Evolutionary conservation across 2,113 vertebrate species (phyloP).

Genomic region (Gulo gulo): DNA sequence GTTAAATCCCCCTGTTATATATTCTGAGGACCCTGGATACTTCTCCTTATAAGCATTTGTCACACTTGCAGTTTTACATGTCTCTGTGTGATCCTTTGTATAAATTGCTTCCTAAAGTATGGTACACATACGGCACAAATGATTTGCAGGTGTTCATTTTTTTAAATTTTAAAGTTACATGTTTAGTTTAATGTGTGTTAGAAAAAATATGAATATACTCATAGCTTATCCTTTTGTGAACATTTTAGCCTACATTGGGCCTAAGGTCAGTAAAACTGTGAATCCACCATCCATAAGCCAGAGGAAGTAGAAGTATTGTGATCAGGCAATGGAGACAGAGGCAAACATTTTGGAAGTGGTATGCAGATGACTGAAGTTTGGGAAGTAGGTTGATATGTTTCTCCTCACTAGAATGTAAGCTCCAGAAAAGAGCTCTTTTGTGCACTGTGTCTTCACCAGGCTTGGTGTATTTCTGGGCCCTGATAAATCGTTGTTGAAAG

Average conservation of each 20-base stretch:
- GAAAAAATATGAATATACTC: background rate
- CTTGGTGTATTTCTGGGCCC: background rate
- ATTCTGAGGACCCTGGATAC: background rate
- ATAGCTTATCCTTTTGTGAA: background rate
- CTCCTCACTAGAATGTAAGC: background rate
- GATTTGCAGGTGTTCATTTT: background rate
- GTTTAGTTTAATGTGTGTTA: slow-evolving; percentile 25
- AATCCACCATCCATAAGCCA: background rate
- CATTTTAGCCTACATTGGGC: background rate
- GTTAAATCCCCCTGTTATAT: background rate
- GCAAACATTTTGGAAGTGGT: background rate
- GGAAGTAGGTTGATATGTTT: background rate
- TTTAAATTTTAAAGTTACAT: background rate
- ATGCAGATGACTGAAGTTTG: background rate
- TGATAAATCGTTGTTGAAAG: slow-evolving; percentile 13
- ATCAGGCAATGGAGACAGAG: background rate
- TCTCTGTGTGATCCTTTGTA: background rate
- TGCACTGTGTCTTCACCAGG: background rate
- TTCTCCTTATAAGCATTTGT: background rate
- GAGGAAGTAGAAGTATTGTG: background rate
- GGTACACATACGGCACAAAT: background rate
- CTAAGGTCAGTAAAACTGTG: background rate
- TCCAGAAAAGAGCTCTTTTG: background rate
- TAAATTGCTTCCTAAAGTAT: background rate
- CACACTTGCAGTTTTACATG: background rate